Evolutionary conservation across 2,797 vertebrate species (phyloP).

Genomic region (Clarias platycephalus): DNA sequence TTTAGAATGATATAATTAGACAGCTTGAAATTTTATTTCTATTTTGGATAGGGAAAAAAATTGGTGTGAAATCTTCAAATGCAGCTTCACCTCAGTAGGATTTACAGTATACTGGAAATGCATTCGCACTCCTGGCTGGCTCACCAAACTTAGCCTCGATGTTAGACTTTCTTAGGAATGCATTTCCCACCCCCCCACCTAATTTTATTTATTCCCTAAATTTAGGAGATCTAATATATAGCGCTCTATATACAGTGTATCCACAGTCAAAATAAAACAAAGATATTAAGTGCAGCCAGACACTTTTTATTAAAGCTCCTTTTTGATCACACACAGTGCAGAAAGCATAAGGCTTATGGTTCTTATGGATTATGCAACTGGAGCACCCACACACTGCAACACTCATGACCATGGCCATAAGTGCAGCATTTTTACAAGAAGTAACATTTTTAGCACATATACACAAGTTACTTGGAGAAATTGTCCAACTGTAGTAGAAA

Average conservation of each 20-base stretch:
- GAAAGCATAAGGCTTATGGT: neutral
- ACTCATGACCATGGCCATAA: neutral
- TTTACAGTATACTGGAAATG: neutral
- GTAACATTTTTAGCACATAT: neutral
- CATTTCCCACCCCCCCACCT: no score
- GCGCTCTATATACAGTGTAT: neutral
- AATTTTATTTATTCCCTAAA: neutral
- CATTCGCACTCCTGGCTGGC: neutral
- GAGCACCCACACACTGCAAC: neutral
- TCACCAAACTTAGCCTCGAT: neutral
- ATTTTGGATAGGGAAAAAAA: neutral
- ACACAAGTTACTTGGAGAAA: neutral
- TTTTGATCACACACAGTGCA: neutral
- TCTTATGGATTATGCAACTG: neutral
- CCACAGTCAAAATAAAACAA: neutral
- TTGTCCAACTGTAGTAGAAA: neutral
- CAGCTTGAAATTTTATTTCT: neutral
- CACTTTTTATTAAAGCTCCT: neutral
- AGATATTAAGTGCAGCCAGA: neutral
- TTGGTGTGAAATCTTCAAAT: neutral
- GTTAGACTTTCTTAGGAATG: neutral
- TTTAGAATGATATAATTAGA: neutral
- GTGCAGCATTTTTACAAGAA: slow-evolving; percentile 5
- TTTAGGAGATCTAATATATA: neutral
- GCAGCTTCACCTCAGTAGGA: neutral